These are phyloP conservation scores for Myotis vivesi DNA, from an alignment of 2,797 vertebrate genomes.

Conservation along the genomic window DNA sequence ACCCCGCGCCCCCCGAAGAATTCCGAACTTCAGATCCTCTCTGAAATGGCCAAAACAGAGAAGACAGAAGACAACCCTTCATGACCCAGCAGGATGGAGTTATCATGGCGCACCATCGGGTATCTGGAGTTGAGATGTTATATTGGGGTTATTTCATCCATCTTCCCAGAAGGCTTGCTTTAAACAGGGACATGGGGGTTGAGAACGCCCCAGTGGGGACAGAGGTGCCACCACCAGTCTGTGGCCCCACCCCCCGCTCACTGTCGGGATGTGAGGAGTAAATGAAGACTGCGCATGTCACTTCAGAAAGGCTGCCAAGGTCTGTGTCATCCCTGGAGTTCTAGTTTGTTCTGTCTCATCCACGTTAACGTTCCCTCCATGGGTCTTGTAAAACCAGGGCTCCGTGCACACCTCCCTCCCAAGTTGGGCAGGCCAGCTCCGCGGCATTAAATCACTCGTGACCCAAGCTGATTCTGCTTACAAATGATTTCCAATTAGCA, in stretches of 20 bases:
- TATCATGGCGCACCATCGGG: fast-evolving
- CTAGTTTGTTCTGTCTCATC: background rate
- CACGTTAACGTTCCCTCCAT: background rate
- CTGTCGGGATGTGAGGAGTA: background rate
- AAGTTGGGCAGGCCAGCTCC: background rate
- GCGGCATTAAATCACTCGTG: slow-evolving; percentile 63
- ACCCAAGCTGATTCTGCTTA: slow-evolving; percentile 63
- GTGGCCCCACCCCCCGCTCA: fast-evolving
- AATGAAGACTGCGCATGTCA: background rate
- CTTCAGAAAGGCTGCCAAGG: background rate
- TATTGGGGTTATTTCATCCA: fast-evolving
- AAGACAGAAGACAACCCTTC: background rate
- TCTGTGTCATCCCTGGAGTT: background rate
- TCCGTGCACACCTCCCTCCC: background rate
- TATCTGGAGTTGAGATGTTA: background rate
- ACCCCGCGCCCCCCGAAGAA: background rate
- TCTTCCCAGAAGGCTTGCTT: background rate
- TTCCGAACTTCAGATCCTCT: background rate
- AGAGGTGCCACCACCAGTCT: background rate
- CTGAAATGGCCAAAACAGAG: background rate
- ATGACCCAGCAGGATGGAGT: background rate
- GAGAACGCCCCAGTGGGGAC: background rate
- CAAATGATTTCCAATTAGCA: slow-evolving; percentile 71
- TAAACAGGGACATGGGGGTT: background rate
- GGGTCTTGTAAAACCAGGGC: background rate